Percentiles rank a stretch among this genome's conserved stretches.
Conservation (phyloP, 1,140 invertebrate genomes). For the Metaphire vulgaris region DNA sequence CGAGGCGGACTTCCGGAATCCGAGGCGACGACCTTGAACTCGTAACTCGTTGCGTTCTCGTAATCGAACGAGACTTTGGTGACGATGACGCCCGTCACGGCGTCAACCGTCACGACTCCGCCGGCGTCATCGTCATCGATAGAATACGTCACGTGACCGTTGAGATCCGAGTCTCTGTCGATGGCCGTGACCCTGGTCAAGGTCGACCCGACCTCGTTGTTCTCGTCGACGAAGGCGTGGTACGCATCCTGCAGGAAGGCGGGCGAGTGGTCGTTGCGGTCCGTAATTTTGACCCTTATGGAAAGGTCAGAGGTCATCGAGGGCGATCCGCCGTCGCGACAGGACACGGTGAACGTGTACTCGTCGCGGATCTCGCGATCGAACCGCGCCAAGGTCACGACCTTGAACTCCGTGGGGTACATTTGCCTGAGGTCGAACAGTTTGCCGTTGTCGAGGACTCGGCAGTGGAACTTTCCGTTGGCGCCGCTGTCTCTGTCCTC, state of each 20-base stretch:
- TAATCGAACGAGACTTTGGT: conserved; percentile 26
- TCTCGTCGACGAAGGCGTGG: conserved; percentile 61
- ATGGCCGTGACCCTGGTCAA: conserved; percentile 74
- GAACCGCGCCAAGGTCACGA: conserved; percentile 16
- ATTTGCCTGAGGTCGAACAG: conserved; percentile 19
- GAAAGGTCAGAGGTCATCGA: conserved; percentile 9
- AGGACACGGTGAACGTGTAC: conserved; percentile 11
- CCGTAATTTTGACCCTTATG: conserved; percentile 13
- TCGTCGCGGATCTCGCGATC: conserved; percentile 10
- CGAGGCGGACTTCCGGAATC: conserved; percentile 77
- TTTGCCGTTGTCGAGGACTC: conserved; percentile 7
- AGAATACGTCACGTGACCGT: conserved; percentile 88
- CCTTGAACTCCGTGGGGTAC: conserved; percentile 13
- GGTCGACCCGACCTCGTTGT: conserved; percentile 68
- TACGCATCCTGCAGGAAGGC: conserved; percentile 12
- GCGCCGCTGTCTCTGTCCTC: conserved; percentile 16
- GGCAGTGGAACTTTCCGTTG: conserved; percentile 16
- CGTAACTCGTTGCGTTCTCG: conserved; percentile 27
- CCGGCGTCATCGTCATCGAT: background rate
- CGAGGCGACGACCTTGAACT: conserved; percentile 51
- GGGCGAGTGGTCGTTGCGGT: conserved; percentile 25
- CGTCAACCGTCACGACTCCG: background rate
- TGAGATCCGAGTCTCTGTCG: conserved; percentile 85
- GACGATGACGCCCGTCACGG: background rate
- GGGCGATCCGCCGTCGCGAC: conserved; percentile 14